These are phyloP conservation scores for Chloroceryle amazona DNA, from an alignment of 2,797 vertebrate genomes.

Conservation along the genomic window DNA sequence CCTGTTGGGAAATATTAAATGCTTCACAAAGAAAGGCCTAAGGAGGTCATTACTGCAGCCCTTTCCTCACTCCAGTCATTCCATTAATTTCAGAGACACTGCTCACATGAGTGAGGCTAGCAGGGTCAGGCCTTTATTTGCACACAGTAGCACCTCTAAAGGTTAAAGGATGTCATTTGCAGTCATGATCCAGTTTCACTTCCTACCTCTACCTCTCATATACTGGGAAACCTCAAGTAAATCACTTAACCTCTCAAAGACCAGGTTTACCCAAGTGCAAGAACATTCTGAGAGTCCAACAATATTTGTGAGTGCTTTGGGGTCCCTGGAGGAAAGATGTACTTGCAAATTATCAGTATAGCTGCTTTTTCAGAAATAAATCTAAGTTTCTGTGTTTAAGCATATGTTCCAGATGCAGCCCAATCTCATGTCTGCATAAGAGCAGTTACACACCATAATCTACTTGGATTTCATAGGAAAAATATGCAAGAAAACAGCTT, in stretches of 20 bases:
- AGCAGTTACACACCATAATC: not conserved
- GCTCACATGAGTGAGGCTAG: not conserved
- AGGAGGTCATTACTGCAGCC: not conserved
- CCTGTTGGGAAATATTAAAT: constrained; percentile 17
- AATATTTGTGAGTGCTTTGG: not conserved
- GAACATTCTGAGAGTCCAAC: constrained; percentile 10
- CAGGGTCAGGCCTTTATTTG: constrained; percentile 15
- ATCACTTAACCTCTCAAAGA: constrained; percentile 59
- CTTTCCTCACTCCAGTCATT: not conserved
- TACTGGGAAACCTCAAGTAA: constrained; percentile 48
- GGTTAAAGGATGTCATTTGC: constrained; percentile 44
- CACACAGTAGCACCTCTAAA: constrained; percentile 44
- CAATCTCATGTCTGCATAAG: not conserved
- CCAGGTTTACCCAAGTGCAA: constrained; percentile 33
- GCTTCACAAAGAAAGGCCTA: not conserved
- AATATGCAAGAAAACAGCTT: not conserved
- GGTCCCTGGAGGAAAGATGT: constrained; percentile 28
- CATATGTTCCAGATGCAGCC: not conserved
- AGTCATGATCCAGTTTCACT: constrained; percentile 47
- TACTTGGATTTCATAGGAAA: not conserved
- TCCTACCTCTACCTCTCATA: constrained; percentile 59
- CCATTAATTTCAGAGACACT: not conserved
- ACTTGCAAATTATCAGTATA: not conserved
- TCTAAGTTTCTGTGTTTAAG: not conserved
- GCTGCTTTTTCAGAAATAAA: constrained; percentile 12